Percentiles rank a stretch among this genome's conserved stretches.
phyloP scores from a whole-genome alignment of 2,113 vertebrate species.

The Pangasianodon hypophthalmus region DNA sequence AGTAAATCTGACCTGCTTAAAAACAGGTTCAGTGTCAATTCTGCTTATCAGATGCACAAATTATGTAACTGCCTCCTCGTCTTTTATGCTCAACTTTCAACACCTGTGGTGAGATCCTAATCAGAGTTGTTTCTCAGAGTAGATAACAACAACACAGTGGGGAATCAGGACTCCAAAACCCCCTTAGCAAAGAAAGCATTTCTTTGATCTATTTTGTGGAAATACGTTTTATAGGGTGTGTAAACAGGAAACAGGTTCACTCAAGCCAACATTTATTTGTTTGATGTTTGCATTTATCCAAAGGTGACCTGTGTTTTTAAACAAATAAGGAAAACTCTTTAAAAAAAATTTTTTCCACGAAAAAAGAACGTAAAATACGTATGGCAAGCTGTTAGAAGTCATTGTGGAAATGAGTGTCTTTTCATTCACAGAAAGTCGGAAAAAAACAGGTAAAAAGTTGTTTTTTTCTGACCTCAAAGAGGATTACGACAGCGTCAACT shows the following conservation, averaged over 20 bases:
- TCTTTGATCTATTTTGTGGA: background rate
- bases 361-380: background rate
- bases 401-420: too few relatives aligned
- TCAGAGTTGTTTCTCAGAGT: constrained; percentile 3
- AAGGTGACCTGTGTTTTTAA: too few relatives aligned
- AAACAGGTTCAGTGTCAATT: background rate
- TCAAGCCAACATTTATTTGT: background rate
- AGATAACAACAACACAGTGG: background rate
- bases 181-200: background rate
- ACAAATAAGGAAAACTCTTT: background rate
- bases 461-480: too few relatives aligned
- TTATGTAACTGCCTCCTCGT: background rate
- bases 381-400: background rate
- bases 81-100: background rate
- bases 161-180: background rate
- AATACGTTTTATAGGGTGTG: background rate
- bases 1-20: background rate
- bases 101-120: constrained; percentile 1
- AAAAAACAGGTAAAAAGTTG: too few relatives aligned
- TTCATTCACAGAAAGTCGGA: too few relatives aligned
- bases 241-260: background rate
- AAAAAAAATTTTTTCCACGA: too few relatives aligned
- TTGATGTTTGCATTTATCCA: background rate
- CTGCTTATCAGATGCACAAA: background rate
- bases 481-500: too few relatives aligned